Evolutionary conservation across 2,113 vertebrate species (phyloP).

Genomic region (Podiceps cristatus): DNA sequence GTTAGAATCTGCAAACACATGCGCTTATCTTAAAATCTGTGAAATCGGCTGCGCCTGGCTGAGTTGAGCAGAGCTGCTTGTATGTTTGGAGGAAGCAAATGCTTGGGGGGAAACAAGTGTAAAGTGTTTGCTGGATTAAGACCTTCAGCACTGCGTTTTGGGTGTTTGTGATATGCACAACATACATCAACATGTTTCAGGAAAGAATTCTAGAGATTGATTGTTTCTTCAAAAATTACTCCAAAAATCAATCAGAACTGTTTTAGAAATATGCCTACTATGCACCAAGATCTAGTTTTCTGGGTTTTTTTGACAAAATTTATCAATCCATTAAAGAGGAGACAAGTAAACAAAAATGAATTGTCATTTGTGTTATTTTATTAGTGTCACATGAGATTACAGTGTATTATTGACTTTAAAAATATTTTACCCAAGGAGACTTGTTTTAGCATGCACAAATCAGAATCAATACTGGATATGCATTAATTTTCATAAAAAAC

Average conservation of each 20-base stretch:
- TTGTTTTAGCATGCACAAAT: slow-evolving; percentile 80
- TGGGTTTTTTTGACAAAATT: slow-evolving; percentile 69
- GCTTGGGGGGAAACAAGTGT: not conserved
- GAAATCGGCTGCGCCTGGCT: not conserved
- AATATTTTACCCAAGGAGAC: slow-evolving; percentile 75
- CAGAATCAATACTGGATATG: slow-evolving; percentile 79
- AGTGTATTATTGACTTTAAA: slow-evolving; percentile 76
- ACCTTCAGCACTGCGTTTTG: not conserved
- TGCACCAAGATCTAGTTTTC: slow-evolving; percentile 67
- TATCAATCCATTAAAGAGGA: slow-evolving; percentile 77
- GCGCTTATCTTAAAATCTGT: slow-evolving; percentile 35
- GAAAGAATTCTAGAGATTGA: slow-evolving; percentile 73
- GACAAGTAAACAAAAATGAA: slow-evolving; percentile 83
- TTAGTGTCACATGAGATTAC: slow-evolving; percentile 82
- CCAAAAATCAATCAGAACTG: slow-evolving; percentile 80
- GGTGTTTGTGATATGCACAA: slow-evolving; percentile 31
- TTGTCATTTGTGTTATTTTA: slow-evolving; percentile 82
- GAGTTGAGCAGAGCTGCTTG: not conserved
- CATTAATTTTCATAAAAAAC: slow-evolving; percentile 76
- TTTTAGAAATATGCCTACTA: slow-evolving; percentile 81
- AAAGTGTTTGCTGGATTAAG: slow-evolving; percentile 3
- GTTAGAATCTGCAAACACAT: slow-evolving; percentile 20
- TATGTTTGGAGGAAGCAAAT: not conserved
- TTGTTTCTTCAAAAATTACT: slow-evolving; percentile 72
- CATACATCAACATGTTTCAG: slow-evolving; percentile 62